Evolutionary conservation across 2,113 vertebrate species (phyloP).

Genomic region (Puntigrus tetrazona): DNA sequence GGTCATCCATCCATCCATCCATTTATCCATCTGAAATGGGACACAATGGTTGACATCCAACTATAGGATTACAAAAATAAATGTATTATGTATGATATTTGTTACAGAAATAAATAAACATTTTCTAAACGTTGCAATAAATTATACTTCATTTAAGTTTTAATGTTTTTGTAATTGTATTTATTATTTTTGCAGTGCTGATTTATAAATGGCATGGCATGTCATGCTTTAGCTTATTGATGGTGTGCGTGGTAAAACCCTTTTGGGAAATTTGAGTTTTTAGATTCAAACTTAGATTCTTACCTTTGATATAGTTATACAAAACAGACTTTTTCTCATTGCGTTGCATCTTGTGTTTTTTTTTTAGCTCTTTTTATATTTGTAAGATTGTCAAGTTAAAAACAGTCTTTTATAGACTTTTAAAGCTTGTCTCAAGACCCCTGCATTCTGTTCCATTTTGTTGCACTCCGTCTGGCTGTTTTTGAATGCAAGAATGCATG

Average conservation of each 20-base stretch:
- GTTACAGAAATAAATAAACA: too few relatives aligned
- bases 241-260: not conserved
- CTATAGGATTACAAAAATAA: too few relatives aligned
- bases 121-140: too few relatives aligned
- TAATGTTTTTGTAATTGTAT: not conserved
- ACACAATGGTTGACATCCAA: not conserved
- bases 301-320: not conserved
- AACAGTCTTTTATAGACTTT: not conserved
- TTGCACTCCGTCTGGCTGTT: not conserved
- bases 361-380: not conserved
- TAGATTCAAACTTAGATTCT: not conserved
- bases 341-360: not conserved
- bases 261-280: not conserved
- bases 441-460: not conserved
- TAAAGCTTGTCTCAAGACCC: not conserved
- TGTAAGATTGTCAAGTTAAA: not conserved
- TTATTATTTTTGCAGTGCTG: too few relatives aligned
- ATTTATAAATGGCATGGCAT: not conserved
- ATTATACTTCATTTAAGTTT: not conserved
- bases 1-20: not conserved
- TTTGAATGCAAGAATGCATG: conserved; percentile 14
- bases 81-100: too few relatives aligned
- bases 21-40: not conserved
- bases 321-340: not conserved
- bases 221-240: not conserved